These are phyloP conservation scores for Pseudomyrmex dendroicus DNA, from an alignment of 1,140 invertebrate genomes.

Conservation along the genomic window DNA sequence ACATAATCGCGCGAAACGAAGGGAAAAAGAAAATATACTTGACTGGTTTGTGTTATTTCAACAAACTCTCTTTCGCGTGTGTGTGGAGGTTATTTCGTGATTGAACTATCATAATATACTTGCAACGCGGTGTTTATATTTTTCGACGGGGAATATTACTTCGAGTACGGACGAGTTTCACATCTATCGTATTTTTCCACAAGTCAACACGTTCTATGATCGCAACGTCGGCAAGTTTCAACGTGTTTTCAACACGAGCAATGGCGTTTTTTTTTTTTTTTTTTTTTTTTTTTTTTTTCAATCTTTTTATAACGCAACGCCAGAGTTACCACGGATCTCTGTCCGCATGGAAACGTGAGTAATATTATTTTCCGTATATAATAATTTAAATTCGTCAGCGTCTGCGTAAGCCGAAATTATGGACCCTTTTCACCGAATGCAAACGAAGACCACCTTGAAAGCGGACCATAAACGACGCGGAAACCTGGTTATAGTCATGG, in stretches of 20 bases:
- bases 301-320: slow-evolving; percentile 20
- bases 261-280: background rate
- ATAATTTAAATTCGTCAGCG: slow-evolving; percentile 65
- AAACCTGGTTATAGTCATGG: slow-evolving; percentile 65
- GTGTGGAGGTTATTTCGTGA: background rate
- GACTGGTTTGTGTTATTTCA: slow-evolving; percentile 16
- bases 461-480: slow-evolving; percentile 59
- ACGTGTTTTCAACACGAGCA: background rate
- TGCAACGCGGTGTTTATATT: slow-evolving; percentile 29
- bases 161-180: slow-evolving; percentile 3
- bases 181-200: slow-evolving; percentile 1
- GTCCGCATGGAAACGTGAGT: slow-evolving; percentile 35
- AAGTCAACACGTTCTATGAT: background rate
- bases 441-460: slow-evolving; percentile 63
- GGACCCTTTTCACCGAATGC: slow-evolving; percentile 67
- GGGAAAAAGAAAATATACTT: background rate
- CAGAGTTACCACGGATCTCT: slow-evolving; percentile 18
- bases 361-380: slow-evolving; percentile 60
- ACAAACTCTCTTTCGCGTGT: slow-evolving; percentile 8
- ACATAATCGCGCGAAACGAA: slow-evolving; percentile 7
- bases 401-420: slow-evolving; percentile 63
- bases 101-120: background rate
- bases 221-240: slow-evolving; percentile 23
- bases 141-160: slow-evolving; percentile 31
- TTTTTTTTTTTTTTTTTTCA: slow-evolving; percentile 16